A percentile compares a stretch with the other conserved stretches of the same genome.
Evolutionary conservation across 23 tunicate species (phyloP).

Genomic region (Clavelina lepadiformis): DNA sequence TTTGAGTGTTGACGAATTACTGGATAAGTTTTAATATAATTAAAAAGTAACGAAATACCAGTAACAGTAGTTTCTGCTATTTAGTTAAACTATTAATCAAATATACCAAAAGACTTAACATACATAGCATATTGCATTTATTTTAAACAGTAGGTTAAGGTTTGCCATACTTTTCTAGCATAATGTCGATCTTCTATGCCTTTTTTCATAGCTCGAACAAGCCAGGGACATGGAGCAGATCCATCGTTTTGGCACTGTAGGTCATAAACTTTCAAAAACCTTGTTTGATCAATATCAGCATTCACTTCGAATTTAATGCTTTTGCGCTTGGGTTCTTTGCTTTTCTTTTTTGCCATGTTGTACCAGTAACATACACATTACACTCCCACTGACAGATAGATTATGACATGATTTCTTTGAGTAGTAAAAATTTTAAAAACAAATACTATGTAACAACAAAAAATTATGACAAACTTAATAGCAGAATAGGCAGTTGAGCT

Average conservation of each 20-base stretch:
- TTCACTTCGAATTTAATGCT: conserved; percentile 59
- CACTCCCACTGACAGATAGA: too few relatives aligned
- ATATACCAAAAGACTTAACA: background rate
- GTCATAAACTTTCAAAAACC: conserved; percentile 48
- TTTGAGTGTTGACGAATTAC: too few relatives aligned
- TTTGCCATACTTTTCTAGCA: conserved; percentile 46
- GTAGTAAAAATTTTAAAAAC: background rate
- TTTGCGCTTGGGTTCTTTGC: conserved; percentile 49
- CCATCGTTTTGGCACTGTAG: conserved; percentile 46
- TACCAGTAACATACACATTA: too few relatives aligned
- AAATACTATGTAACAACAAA: too few relatives aligned
- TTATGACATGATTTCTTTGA: background rate
- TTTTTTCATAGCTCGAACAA: conserved; percentile 62
- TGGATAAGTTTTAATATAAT: too few relatives aligned
- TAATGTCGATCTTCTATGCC: conserved; percentile 60
- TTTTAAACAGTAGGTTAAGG: background rate
- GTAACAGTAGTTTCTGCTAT: too few relatives aligned
- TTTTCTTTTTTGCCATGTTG: conserved; percentile 51
- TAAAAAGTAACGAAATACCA: too few relatives aligned
- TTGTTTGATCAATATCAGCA: conserved; percentile 65
- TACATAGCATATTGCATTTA: background rate
- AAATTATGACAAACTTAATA: too few relatives aligned
- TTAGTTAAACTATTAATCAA: background rate
- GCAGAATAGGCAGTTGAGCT: too few relatives aligned
- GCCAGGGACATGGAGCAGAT: conserved; percentile 55